Conservation (phyloP, 2,113 vertebrate species). For the Xenopus borealis region DNA sequence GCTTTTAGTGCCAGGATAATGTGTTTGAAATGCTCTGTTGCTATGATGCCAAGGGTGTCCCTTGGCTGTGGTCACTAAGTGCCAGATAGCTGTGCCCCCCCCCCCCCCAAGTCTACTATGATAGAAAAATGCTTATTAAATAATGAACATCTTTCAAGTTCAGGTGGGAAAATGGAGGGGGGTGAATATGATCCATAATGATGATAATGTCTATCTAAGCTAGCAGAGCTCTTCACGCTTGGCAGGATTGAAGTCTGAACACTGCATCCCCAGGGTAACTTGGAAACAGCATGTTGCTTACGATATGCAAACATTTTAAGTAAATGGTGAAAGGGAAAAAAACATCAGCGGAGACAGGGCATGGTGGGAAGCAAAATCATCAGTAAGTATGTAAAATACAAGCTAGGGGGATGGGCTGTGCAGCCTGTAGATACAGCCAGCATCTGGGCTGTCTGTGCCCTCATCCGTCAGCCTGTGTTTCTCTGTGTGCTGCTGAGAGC, state of each 20-base stretch:
- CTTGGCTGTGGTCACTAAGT: conserved; percentile 18
- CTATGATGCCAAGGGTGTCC: conserved; percentile 23
- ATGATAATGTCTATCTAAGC: conserved; percentile 16
- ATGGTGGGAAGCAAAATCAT: conserved; percentile 26
- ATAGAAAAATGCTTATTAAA: conserved; percentile 8
- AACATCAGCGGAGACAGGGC: neutral
- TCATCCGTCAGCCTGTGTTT: conserved; percentile 30
- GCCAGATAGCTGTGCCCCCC: neutral
- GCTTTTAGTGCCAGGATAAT: conserved; percentile 9
- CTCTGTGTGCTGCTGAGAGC: conserved; percentile 25
- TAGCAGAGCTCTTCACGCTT: conserved; percentile 20
- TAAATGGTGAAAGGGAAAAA: conserved; percentile 17
- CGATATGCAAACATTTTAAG: conserved; percentile 34
- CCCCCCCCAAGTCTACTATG: too few relatives aligned
- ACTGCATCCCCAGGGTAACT: conserved; percentile 31
- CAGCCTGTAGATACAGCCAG: conserved; percentile 31
- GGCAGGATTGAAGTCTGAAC: conserved; percentile 31
- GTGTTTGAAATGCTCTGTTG: conserved; percentile 25
- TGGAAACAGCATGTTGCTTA: conserved; percentile 27
- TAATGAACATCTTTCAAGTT: conserved; percentile 24
- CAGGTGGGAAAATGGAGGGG: neutral
- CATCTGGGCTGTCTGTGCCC: conserved; percentile 34
- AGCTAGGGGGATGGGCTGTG: conserved; percentile 28
- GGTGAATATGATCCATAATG: conserved; percentile 2
- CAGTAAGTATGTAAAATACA: neutral